Evolutionary conservation across 23 tunicate genomes (phyloP).

Genomic region (Trididemnum miniatum): DNA sequence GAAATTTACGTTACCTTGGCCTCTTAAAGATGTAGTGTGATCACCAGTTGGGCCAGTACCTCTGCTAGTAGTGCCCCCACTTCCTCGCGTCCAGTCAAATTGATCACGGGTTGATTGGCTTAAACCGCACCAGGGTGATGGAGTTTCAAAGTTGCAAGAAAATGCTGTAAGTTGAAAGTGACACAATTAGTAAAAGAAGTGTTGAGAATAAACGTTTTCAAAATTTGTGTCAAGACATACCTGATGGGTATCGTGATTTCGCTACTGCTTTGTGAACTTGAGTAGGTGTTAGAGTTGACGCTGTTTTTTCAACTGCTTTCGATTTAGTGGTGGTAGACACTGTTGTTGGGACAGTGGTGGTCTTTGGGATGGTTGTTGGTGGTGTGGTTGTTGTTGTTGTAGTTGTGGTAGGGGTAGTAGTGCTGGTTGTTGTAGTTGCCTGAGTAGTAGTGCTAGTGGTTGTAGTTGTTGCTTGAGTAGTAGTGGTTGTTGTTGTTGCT

Average conservation of each 20-base stretch:
- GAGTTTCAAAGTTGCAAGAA: conserved; percentile 71
- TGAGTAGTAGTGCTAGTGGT: conserved; percentile 49
- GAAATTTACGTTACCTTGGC: conserved; percentile 46
- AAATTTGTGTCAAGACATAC: too few species aligned
- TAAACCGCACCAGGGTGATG: conserved; percentile 48
- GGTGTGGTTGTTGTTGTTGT: conserved; percentile 32
- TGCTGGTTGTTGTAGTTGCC: conserved; percentile 43
- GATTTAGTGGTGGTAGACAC: conserved; percentile 10
- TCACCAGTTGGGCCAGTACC: conserved; percentile 78
- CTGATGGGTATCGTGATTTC: neutral
- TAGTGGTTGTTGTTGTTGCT: conserved; percentile 28
- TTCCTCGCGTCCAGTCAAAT: conserved; percentile 66
- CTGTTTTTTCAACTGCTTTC: too few species aligned
- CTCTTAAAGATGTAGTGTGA: conserved; percentile 47
- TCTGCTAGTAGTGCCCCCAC: conserved; percentile 50
- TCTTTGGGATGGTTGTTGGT: conserved; percentile 25
- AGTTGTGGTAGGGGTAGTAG: conserved; percentile 50
- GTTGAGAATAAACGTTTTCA: too few species aligned
- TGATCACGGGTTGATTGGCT: conserved; percentile 47
- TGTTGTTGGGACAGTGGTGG: conserved; percentile 31
- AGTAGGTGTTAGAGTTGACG: neutral
- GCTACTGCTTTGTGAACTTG: too few species aligned
- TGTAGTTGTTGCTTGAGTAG: conserved; percentile 38
- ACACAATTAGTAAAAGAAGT: neutral
- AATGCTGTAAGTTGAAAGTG: conserved; percentile 31